These are phyloP conservation scores for Amphipoea lucens DNA, from an alignment of 2,888 invertebrate genomes.

Conservation along the genomic window DNA sequence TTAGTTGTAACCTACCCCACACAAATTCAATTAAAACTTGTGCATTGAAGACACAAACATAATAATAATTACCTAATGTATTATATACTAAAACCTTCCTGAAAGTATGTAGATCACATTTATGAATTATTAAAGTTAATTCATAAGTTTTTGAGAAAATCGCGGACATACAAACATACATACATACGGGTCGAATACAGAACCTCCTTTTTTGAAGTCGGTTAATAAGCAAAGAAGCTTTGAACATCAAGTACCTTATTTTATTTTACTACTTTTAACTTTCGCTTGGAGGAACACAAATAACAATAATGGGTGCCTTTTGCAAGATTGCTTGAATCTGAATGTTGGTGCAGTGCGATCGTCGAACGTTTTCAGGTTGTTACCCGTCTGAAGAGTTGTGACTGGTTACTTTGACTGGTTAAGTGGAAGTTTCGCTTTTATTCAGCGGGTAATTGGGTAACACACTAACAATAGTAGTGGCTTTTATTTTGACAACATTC, in stretches of 20 bases:
- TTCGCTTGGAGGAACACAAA: conserved; percentile 10
- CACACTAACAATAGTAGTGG: neutral
- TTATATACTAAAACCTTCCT: too few species aligned
- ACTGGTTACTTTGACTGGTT: neutral
- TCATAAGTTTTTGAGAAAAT: too few species aligned
- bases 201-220: too few species aligned
- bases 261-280: neutral
- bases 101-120: too few species aligned
- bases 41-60: too few species aligned
- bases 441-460: neutral
- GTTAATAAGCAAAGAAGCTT: too few species aligned
- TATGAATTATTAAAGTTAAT: too few species aligned
- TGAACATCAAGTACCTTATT: neutral
- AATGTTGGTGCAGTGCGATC: conserved; percentile 8
- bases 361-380: conserved; percentile 29
- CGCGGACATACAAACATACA: too few species aligned
- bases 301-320: conserved; percentile 15
- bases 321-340: conserved; percentile 23
- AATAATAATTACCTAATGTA: too few species aligned
- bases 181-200: too few species aligned
- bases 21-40: too few species aligned
- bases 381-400: conserved; percentile 19
- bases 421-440: neutral
- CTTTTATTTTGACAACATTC: neutral
- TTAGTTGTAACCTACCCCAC: too few species aligned